Percentiles rank a stretch among this genome's conserved stretches.
Conservation (phyloP, 2,888 invertebrate genomes). For the Margaritifera margaritifera region DNA sequence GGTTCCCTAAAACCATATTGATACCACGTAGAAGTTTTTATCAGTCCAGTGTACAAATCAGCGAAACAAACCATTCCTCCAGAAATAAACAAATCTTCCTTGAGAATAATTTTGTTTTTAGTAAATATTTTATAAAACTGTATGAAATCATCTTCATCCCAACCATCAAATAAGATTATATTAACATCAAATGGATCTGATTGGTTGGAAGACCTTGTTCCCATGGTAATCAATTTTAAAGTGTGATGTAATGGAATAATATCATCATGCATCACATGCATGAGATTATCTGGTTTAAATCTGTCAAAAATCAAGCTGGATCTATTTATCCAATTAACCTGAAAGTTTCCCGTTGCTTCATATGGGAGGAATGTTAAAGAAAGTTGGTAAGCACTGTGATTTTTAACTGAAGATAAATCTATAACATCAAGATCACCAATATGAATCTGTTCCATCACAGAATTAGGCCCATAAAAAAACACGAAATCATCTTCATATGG, state of each 20-base stretch:
- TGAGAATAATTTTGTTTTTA: conserved; percentile 45
- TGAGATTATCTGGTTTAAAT: conserved; percentile 76
- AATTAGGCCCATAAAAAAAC: conserved; percentile 44
- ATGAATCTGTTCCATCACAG: too few relatives aligned
- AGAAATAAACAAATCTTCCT: conserved; percentile 32
- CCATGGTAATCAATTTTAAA: conserved; percentile 50
- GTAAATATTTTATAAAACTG: conserved; percentile 71
- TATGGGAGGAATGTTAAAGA: conserved; percentile 67
- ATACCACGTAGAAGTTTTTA: conserved; percentile 73
- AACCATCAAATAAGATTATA: conserved; percentile 69
- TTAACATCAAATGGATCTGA: conserved; percentile 37
- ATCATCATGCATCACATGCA: conserved; percentile 77
- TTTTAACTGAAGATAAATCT: conserved; percentile 71
- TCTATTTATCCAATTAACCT: conserved; percentile 41
- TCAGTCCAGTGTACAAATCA: conserved; percentile 71
- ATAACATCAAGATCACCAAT: conserved; percentile 58
- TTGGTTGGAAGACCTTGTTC: not conserved
- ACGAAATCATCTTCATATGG: conserved; percentile 68
- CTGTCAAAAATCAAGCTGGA: conserved; percentile 66
- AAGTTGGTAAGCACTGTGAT: conserved; percentile 70
- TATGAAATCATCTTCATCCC: conserved; percentile 54
- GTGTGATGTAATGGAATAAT: conserved; percentile 73
- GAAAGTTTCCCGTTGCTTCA: conserved; percentile 35
- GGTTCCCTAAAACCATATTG: conserved; percentile 77
- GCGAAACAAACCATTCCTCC: conserved; percentile 69